phyloP scores from a whole-genome alignment of 2,113 vertebrate genomes.

The Tragulus kanchil region DNA sequence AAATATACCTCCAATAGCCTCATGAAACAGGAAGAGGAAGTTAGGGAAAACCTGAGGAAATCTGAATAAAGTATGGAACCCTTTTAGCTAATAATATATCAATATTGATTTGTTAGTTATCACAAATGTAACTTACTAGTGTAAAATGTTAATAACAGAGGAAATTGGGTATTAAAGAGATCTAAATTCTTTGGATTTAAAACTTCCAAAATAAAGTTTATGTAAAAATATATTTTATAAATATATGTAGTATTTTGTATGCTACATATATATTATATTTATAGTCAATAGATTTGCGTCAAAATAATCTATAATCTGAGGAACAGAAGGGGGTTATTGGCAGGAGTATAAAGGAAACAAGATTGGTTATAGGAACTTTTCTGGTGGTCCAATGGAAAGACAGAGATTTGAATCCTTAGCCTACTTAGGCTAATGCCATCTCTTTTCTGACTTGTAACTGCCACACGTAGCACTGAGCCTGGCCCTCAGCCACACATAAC shows the following conservation, averaged over 20 bases:
- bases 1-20: neutral
- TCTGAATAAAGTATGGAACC: neutral
- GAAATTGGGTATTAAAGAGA: neutral
- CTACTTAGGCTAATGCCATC: neutral
- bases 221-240: neutral
- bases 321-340: neutral
- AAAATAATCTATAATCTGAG: neutral
- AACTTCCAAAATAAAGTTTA: neutral
- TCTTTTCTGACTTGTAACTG: neutral
- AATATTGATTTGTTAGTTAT: neutral
- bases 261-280: too few relatives aligned
- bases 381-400: neutral
- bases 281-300: neutral
- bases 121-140: neutral
- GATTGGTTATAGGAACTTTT: neutral
- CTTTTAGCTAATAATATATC: neutral
- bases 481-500: too few relatives aligned
- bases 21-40: neutral
- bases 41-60: neutral
- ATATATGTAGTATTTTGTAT: neutral
- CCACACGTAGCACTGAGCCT: neutral
- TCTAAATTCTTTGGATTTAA: neutral
- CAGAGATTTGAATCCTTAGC: neutral
- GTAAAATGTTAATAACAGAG: neutral
- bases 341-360: neutral